Base-by-base conservation (phyloP, 2,888 invertebrate species). In the Cephonodes hylas region DNA sequence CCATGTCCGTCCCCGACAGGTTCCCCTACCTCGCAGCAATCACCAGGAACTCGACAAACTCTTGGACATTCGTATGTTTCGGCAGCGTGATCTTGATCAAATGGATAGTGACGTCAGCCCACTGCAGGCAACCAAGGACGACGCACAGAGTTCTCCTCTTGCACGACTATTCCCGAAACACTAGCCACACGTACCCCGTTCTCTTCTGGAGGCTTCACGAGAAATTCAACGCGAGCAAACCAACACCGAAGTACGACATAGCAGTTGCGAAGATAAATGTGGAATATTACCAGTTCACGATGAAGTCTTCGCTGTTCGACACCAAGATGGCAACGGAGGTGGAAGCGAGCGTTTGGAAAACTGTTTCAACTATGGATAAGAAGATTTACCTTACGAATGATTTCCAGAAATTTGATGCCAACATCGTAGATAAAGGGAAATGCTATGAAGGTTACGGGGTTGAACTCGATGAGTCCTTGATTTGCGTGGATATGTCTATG, bases 101-200 rank as follows among this genome's bases (percentile, higher is more conserved):
- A 42, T 91, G 90, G 90, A 69, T 87, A 0, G 78, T 91, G 0
- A 87, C 89, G 0, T 79, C 90, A 0, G 91, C 90, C 0, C 91
- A 91, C 65, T 91, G 91, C 70, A 75, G 84, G 44, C 72, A 60
- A 10, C 71, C 73, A 1, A 83, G 80, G 0, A 68, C 84, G 0
- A 84, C 79, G 0, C 88, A 91, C 69, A 69, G 88, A 2, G 83
- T 86, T 0, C 70, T 91, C 0, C 69, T 90, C 0, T 81, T 84
- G 61, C 72, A 85, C 62, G 87, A 90, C 57, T 89, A 81, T 48
- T 67, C 79, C 0, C 73, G 75, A 1, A 90, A 91, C 66, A 69
- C 67, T 34, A 83, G 82, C 0, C 80, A 82, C 34, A 88, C 87
- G 0, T 86, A 88, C 46, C 85, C 86, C 0, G 77, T 91, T 1